These are phyloP conservation scores for Chroicocephalus ridibundus DNA, from an alignment of 2,113 vertebrate genomes.

Conservation along the genomic window DNA sequence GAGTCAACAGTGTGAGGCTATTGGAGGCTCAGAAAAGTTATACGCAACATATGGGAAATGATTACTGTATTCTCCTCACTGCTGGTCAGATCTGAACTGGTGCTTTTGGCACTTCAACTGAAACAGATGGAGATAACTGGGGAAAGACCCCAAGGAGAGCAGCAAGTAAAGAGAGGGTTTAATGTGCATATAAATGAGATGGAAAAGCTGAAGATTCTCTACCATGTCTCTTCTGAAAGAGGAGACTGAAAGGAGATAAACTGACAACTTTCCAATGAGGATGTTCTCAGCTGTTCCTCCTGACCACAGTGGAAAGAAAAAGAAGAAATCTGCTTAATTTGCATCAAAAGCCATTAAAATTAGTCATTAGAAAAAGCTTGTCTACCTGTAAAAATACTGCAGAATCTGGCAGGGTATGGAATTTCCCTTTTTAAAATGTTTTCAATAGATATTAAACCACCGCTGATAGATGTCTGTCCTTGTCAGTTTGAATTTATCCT, in stretches of 20 bases:
- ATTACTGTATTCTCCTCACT: background rate
- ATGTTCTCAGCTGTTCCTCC: background rate
- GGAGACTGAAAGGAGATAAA: background rate
- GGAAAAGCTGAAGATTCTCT: background rate
- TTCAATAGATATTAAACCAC: background rate
- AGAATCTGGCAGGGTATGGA: background rate
- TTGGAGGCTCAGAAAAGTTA: background rate
- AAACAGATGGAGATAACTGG: background rate
- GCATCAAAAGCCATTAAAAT: background rate
- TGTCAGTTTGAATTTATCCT: background rate
- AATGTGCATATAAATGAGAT: background rate
- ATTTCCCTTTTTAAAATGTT: background rate
- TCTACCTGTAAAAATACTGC: background rate
- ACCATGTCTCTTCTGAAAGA: background rate
- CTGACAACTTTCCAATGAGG: background rate
- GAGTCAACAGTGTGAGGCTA: background rate
- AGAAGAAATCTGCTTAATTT: background rate
- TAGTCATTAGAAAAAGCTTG: background rate
- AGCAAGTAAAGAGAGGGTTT: background rate
- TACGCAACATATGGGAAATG: accelerated
- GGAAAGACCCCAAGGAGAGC: background rate
- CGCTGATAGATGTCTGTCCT: background rate
- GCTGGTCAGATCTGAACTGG: background rate
- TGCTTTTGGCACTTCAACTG: background rate
- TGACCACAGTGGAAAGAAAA: background rate